phyloP scores from a whole-genome alignment of 2,113 vertebrate species.

The Cichladusa arquata region DNA sequence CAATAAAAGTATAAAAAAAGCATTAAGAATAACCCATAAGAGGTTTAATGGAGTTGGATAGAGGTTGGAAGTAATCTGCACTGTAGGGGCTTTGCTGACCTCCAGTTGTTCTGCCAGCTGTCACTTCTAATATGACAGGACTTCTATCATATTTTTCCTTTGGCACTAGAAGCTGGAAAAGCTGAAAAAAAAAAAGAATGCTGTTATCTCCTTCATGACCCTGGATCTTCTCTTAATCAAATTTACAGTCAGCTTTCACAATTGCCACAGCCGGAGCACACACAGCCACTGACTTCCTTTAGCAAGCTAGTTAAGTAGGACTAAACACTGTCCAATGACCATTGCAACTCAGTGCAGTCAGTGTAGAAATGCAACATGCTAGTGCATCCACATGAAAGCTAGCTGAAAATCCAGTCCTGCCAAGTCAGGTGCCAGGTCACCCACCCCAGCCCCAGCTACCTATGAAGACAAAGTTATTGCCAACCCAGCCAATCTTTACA shows the following conservation, averaged over 20 bases:
- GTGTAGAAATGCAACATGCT: neutral
- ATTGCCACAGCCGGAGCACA: neutral
- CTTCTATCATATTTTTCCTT: constrained; percentile 80
- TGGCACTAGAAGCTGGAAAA: constrained; percentile 83
- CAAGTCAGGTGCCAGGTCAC: neutral
- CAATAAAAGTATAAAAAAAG: neutral
- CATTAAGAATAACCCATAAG: neutral
- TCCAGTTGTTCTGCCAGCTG: constrained; percentile 93
- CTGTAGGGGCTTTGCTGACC: constrained; percentile 74
- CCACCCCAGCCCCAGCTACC: neutral
- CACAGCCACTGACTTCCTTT: neutral
- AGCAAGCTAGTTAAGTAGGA: neutral
- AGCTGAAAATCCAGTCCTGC: neutral
- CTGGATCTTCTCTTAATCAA: neutral
- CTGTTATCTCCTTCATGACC: neutral
- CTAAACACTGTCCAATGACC: neutral
- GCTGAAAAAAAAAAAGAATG: constrained; percentile 57
- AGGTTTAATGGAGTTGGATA: neutral
- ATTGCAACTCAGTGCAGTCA: neutral
- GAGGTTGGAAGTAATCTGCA: constrained; percentile 8
- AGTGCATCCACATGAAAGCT: neutral
- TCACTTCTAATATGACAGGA: constrained; percentile 86
- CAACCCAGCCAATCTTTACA: neutral
- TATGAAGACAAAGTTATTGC: neutral
- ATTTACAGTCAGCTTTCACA: neutral